Base-by-base conservation (phyloP, 2,888 invertebrate genomes). In the Chrysina gloriosa region DNA sequence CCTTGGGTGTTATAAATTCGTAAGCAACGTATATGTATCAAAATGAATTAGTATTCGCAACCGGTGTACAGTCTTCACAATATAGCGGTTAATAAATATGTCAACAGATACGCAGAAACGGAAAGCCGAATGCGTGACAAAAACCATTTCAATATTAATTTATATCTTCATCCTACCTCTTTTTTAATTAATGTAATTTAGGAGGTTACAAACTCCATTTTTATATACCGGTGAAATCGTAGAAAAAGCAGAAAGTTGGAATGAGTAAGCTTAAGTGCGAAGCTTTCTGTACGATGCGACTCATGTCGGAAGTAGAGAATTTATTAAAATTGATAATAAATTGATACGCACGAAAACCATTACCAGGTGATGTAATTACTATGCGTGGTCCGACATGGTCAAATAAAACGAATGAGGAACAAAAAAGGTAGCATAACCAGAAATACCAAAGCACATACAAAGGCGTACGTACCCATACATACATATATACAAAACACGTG, bases 171-270 rank as follows among this genome's bases (percentile, higher is more conserved):
- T 42, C 25, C 54, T 61, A 48, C n/a, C n/a, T n/a, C 16, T 36
- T 54, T 39, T 29, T 48, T 65, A 65, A 65, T 68, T 68, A 65
- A 58, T 68, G 61, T 36, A 65, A 68, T 64, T 68, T 64, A 39
- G 6, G 19, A 23, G 19, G 6, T 45, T 14, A 42, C 21, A 27
- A 56, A 5, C 56, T 42, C 5, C 31, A 31, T 39, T 36, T 31
- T 39, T 39, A 58, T 39, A 31, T 52, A 21, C 34, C 6, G 36
- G 9, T 39, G 39, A 14, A 39, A 25, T 25, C 23, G 31, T 5
- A 29, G 1, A 1, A 9, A 50, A 50, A 29, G 16, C 29, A 14
- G 16, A 52, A 52, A 29, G 52, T 31, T 31, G 14, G 14, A 39
- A 58, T 4, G 39, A 25, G 25, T n/a, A 23, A 14, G 39, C 21